Evolutionary conservation across 2,888 invertebrate species (phyloP).

Genomic region (Diarsia brunnea): DNA sequence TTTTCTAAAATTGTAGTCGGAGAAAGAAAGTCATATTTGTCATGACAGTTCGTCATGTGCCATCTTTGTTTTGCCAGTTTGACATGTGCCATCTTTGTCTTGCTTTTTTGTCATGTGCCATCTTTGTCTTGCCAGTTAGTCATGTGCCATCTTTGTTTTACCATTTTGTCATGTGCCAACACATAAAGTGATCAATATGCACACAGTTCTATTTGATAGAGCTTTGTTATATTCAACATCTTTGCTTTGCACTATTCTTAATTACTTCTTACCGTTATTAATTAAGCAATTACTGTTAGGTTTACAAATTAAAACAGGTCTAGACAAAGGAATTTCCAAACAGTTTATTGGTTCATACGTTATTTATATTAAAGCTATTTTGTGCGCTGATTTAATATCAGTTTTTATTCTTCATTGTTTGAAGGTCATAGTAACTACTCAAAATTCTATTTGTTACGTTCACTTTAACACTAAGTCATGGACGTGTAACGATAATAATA

Average conservation of each 20-base stretch:
- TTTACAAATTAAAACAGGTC: slow-evolving; percentile 9
- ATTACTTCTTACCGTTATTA: slow-evolving; percentile 9
- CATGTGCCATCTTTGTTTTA: too few species aligned
- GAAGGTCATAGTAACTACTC: slow-evolving; percentile 35
- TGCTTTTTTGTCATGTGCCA: too few species aligned
- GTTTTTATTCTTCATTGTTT: slow-evolving; percentile 26
- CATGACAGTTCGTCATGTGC: too few species aligned
- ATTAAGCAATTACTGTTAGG: slow-evolving; percentile 16
- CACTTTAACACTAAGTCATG: slow-evolving; percentile 30
- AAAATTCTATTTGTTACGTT: slow-evolving; percentile 35
- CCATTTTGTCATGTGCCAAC: background rate
- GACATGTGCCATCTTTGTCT: too few species aligned
- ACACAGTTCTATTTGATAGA: background rate
- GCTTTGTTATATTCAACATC: background rate
- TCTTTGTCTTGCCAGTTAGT: too few species aligned
- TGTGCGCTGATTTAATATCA: slow-evolving; percentile 1
- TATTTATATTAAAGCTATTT: slow-evolving; percentile 10
- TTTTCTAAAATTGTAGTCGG: too few species aligned
- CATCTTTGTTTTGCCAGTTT: too few species aligned
- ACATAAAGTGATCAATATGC: background rate
- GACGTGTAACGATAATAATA: background rate
- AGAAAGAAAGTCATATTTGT: too few species aligned
- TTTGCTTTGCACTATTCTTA: background rate
- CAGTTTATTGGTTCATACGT: slow-evolving; percentile 1
- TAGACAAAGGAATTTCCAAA: background rate